Conservation (phyloP, 92 coral and sea anemone species). For the Umimayanthus kanabou region DNA sequence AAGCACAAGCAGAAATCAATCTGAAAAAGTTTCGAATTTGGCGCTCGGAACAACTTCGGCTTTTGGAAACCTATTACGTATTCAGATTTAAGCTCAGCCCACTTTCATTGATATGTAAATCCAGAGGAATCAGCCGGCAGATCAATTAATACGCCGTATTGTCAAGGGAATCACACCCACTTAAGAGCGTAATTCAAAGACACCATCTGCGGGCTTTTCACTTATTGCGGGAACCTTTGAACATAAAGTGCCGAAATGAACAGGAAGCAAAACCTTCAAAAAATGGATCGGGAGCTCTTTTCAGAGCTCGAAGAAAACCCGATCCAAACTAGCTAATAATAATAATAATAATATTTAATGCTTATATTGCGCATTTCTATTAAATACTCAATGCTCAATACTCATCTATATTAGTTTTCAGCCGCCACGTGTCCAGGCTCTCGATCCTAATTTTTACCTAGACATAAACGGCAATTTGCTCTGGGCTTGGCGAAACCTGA, state of each 20-base stretch:
- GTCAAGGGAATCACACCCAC: slow-evolving; percentile 19
- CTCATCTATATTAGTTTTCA: slow-evolving; percentile 17
- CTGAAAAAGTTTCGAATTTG: slow-evolving; percentile 37
- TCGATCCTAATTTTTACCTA: slow-evolving; percentile 18
- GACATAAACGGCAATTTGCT: slow-evolving; percentile 18
- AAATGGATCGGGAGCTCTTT: not conserved
- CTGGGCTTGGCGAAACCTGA: slow-evolving; percentile 21
- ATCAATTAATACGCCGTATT: slow-evolving; percentile 22
- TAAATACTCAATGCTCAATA: too few species aligned
- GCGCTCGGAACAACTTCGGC: slow-evolving; percentile 35
- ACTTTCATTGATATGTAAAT: slow-evolving; percentile 22
- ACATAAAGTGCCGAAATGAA: not conserved
- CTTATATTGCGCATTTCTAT: too few species aligned
- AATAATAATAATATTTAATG: too few species aligned
- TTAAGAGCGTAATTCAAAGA: slow-evolving; percentile 25
- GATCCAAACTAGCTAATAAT: slow-evolving; percentile 29
- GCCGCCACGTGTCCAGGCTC: slow-evolving; percentile 30
- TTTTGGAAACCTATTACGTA: slow-evolving; percentile 27
- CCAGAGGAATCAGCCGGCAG: slow-evolving; percentile 15
- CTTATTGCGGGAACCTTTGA: slow-evolving; percentile 27
- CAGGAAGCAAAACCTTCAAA: too few species aligned
- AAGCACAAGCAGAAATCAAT: too few species aligned
- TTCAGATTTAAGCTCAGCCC: slow-evolving; percentile 27
- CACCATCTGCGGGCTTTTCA: slow-evolving; percentile 26
- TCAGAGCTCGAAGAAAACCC: slow-evolving; percentile 22